A percentile compares a stretch with the other conserved stretches of the same genome.
These are phyloP conservation scores for Celastrina argiolus DNA, from an alignment of 2,888 invertebrate genomes.

Conservation along the genomic window DNA sequence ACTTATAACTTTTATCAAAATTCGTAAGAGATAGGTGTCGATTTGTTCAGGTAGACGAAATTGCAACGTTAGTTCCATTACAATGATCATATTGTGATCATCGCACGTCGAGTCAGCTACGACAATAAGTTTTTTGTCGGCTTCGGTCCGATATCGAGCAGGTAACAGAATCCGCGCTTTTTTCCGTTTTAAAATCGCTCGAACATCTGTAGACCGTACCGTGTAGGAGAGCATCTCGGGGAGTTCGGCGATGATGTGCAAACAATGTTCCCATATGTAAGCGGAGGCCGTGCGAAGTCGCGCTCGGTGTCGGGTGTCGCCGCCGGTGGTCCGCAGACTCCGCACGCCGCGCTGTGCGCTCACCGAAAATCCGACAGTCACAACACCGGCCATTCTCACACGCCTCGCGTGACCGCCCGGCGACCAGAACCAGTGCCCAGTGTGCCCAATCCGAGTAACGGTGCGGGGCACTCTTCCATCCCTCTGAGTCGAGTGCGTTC, in stretches of 20 bases:
- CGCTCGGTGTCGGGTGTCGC: slow-evolving; percentile 30
- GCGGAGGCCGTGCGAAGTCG: slow-evolving; percentile 29
- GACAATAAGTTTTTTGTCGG: not conserved
- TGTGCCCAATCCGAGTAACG: not conserved
- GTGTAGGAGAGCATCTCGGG: not conserved
- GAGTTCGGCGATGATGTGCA: slow-evolving; percentile 12
- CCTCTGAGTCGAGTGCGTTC: not conserved
- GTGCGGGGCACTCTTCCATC: not conserved
- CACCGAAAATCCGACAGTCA: slow-evolving; percentile 6
- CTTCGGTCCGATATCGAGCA: not conserved
- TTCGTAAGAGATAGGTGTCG: too few relatives aligned
- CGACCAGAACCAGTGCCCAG: not conserved
- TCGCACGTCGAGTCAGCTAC: not conserved
- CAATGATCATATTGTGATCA: not conserved
- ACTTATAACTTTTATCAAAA: not conserved
- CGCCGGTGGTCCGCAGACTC: slow-evolving; percentile 30
- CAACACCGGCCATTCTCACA: slow-evolving; percentile 6
- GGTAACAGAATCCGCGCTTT: not conserved
- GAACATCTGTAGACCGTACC: not conserved
- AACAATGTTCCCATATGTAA: slow-evolving; percentile 25
- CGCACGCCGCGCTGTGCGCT: not conserved
- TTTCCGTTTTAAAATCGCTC: not conserved
- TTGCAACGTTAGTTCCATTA: not conserved
- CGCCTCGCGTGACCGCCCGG: not conserved
- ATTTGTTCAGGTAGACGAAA: not conserved